Conservation (phyloP, 2,797 vertebrate genomes). For the Phataginus tetradactyla region DNA sequence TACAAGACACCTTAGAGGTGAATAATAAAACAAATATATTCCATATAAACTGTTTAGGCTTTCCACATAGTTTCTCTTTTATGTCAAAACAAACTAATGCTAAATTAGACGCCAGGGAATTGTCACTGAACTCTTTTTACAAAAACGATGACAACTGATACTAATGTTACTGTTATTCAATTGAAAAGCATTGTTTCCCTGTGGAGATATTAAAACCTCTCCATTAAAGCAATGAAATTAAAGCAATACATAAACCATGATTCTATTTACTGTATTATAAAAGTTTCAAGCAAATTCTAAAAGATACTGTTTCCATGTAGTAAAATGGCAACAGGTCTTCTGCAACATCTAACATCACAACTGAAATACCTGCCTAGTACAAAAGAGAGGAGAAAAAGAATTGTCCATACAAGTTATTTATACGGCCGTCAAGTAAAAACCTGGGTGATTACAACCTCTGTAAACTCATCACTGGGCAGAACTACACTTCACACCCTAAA, state of each 20-base stretch:
- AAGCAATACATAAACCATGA: conserved; percentile 25
- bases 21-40: conserved; percentile 22
- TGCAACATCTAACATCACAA: neutral
- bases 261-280: neutral
- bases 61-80: neutral
- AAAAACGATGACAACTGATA: neutral
- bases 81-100: neutral
- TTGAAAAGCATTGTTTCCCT: conserved; percentile 14
- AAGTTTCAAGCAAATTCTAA: conserved; percentile 8
- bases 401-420: neutral
- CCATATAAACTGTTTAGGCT: neutral
- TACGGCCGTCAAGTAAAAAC: neutral
- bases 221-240: conserved; percentile 35
- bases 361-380: neutral
- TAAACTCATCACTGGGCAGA: neutral
- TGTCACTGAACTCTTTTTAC: conserved; percentile 8
- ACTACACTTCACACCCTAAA: neutral
- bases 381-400: neutral
- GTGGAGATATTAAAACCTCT: neutral
- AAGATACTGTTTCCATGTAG: neutral
- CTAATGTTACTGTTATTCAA: neutral
- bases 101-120: neutral
- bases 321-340: neutral
- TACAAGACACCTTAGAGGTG: neutral
- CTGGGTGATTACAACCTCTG: neutral